These are phyloP conservation scores for Gnathonemus longibarbis DNA, from an alignment of 2,113 vertebrate genomes.

Conservation along the genomic window DNA sequence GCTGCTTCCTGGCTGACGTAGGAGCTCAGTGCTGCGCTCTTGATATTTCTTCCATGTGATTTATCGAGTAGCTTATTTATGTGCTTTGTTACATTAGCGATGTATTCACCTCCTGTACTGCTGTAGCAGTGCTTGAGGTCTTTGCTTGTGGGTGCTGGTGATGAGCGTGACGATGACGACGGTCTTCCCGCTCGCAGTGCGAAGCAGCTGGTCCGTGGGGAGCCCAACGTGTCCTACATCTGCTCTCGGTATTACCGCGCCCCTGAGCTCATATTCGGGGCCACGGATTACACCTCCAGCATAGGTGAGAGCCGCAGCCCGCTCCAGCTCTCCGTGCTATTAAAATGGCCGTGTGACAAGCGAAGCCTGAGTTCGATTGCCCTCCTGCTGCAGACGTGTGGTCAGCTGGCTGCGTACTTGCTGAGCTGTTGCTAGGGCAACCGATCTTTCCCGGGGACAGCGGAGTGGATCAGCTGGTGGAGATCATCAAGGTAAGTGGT, in stretches of 20 bases:
- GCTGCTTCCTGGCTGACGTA: background rate
- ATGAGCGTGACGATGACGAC: background rate
- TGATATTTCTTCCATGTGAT: background rate
- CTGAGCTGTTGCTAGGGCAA: conserved; percentile 95
- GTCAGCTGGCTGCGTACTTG: conserved; percentile 97
- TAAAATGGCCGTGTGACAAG: background rate
- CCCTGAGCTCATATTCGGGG: conserved; percentile 98
- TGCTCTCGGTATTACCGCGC: conserved; percentile 99
- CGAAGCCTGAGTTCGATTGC: too few relatives aligned
- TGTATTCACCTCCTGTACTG: background rate
- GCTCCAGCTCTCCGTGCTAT: background rate
- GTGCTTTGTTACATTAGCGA: background rate
- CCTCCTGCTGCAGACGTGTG: conserved; percentile 76
- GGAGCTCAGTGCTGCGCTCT: background rate
- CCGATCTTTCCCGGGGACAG: conserved; percentile 98
- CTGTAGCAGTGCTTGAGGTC: background rate
- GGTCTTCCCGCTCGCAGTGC: conserved; percentile 65
- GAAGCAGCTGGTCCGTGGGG: conserved; percentile 97
- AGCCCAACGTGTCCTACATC: conserved; percentile 98
- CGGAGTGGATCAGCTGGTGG: conserved; percentile 97
- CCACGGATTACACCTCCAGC: conserved; percentile 98
- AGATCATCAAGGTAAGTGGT: conserved; percentile 88
- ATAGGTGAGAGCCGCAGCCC: conserved; percentile 68
- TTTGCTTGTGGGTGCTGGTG: background rate
- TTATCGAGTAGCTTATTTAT: background rate